Evolutionary conservation across 2,797 vertebrate genomes (phyloP), one percentile per base, ranked within the genome.

Genomic region (Limosa lapponica): DNA sequence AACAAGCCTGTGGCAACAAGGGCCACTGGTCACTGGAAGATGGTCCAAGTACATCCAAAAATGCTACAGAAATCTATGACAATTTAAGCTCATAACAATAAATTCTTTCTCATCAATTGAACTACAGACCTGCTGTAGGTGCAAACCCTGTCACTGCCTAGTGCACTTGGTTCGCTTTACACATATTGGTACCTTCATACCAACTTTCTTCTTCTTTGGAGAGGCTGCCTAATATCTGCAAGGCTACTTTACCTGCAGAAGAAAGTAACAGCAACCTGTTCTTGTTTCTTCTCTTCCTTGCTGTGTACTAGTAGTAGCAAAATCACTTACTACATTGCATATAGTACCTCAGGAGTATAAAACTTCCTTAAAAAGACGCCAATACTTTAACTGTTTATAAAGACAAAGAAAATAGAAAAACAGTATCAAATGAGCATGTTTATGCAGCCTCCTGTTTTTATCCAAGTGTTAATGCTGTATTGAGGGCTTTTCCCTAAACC

Each of bases 381-480:
- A 91, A 90, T 77, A 79, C 16, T 27, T 39, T 70, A 91, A 90
- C 48, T 62, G 52, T 59, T 80, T 85, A 54, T 37, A 90, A 78
- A 54, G 51, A 65, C 30, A 82, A 82, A 66, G 39, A 79, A 89
- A 84, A 85, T 1, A 78, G n/a, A 78, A 95, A 93, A 79, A 14
- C 11, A 15, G 41, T 73, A 89, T 43, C 69, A 79, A 93, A 94
- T 15, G 8, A 80, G 43, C 54, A 87, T 25, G 61, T 66, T 93
- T 84, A 88, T 24, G 69, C 30, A 85, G 88, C 34, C 54, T 92
- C 86, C 73, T 88, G 46, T 44, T 97, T 97, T 91, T 64, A 82
- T 44, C 39, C 67, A 89, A 96, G 77, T 28, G 32, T 82, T 92
- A 90, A 73, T 44, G 69, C 77, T 91, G 92, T 73, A 93, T 59